Conservation (phyloP, 1,140 invertebrate species). For the Portunus trituberculatus region DNA sequence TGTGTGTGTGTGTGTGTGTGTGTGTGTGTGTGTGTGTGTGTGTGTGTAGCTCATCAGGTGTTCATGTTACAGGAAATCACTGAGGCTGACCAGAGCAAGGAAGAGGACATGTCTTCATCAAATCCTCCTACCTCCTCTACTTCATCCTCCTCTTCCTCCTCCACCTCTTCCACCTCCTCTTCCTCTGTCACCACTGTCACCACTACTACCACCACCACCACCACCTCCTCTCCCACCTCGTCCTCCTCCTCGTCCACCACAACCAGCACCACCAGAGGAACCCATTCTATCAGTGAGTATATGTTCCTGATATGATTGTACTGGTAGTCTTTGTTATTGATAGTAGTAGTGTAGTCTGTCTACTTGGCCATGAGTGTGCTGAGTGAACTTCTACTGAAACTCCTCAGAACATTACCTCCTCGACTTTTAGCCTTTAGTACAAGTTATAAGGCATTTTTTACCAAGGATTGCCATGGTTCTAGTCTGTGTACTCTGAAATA, state of each 20-base stretch:
- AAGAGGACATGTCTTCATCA: not conserved
- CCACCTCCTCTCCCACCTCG: not conserved
- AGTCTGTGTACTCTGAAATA: too few species aligned
- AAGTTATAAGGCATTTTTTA: too few species aligned
- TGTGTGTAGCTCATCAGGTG: not conserved
- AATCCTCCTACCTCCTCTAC: not conserved
- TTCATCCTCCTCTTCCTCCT: not conserved
- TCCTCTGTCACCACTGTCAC: not conserved
- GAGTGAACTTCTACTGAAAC: too few species aligned
- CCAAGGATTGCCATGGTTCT: too few species aligned
- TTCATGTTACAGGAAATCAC: not conserved
- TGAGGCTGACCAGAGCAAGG: not conserved
- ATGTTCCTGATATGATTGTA: not conserved
- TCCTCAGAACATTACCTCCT: too few species aligned
- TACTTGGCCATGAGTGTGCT: too few species aligned
- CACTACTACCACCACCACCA: not conserved
- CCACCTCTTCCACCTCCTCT: not conserved
- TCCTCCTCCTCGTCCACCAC: not conserved
- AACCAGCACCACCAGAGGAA: not conserved
- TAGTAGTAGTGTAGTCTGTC: not conserved
- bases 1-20: conserved; percentile 29
- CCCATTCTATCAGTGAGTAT: not conserved
- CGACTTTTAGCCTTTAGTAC: too few species aligned
- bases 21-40: conserved; percentile 29
- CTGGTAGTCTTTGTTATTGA: not conserved